phyloP scores from a whole-genome alignment of 1,140 invertebrate genomes.

The Asbolus verrucosus region DNA sequence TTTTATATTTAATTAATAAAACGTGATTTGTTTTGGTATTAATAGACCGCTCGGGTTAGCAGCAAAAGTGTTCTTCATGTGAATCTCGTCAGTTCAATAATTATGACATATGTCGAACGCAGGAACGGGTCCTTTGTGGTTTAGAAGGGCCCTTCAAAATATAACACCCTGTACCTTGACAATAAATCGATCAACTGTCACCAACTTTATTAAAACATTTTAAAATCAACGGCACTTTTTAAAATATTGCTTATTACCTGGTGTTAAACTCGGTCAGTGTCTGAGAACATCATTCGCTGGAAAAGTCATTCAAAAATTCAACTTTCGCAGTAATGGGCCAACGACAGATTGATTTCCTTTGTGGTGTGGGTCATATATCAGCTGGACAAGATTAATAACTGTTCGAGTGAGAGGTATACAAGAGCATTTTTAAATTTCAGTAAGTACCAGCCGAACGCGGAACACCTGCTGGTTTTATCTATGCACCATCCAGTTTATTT shows the following conservation, averaged over 20 bases:
- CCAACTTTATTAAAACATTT: conserved; percentile 32
- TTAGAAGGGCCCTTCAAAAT: conserved; percentile 24
- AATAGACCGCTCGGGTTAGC: conserved; percentile 3
- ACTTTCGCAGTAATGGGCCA: no score
- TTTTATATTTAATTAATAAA: no score
- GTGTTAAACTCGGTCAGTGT: background rate
- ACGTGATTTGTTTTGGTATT: background rate
- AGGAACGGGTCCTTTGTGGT: conserved; percentile 7
- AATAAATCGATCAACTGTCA: conserved; percentile 22
- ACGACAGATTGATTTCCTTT: no score
- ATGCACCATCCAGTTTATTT: background rate
- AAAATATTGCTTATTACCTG: conserved; percentile 10
- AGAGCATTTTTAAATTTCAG: no score
- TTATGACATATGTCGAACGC: conserved; percentile 31
- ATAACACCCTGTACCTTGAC: conserved; percentile 18
- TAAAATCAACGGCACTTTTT: conserved; percentile 1
- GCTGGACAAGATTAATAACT: no score
- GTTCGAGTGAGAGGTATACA: no score
- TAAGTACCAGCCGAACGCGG: no score
- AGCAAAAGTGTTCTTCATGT: conserved; percentile 10
- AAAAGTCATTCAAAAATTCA: no score
- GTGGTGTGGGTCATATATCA: no score
- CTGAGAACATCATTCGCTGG: no score
- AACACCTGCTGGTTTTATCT: no score
- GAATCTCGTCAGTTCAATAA: conserved; percentile 16